Base-by-base conservation (phyloP, 2,113 vertebrate species). In the Nothocercus nigrocapillus region DNA sequence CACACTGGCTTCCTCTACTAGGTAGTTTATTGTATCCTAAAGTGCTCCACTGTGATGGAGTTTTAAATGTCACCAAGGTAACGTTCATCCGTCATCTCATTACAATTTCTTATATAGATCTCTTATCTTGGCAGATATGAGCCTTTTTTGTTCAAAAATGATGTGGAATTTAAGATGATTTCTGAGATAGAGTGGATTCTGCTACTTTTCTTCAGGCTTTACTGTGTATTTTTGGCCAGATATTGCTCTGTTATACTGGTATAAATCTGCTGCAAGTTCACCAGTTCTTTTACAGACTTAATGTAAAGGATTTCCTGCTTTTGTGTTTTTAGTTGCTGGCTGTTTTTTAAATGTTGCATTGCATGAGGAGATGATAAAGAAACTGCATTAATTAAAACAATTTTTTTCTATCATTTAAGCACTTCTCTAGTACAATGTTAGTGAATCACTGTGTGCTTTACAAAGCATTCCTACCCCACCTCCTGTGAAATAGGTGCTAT, bases 61-160 rank as follows among this genome's bases (percentile, higher is more conserved):
- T 81, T 64, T 34, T 47, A 47, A 91, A 94, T 79, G 92, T 95
- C 94, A 54, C 96, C 94, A 94, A 69, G 93, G 95, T 95, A 91
- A 91, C 80, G 13, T 61, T 62, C 92, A 78, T 75, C 82, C 76
- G 82, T 73, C 90, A 27, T 91, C 95, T 96, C 89, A 76, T 62
- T 91, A 92, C 72, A 77, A 38, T 97, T 95, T 88, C 94, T 90
- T 62, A 85, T 90, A 24, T 66, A 95, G 94, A 74, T 74, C 42
- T 89, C 89, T 89, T 82, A 93, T 93, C 85, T 94, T 70, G 88
- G 94, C 85, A 92, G 94, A 85, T 74, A 38, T 70, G 92, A 96
- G 59, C 59, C 6, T 20, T 74, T 82, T 80, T 73, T 53, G 30
- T 45, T 73, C 36, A 81, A 54, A 90, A 93, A 38, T 20, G 30